Percentiles rank a stretch among this genome's conserved stretches.
Conservation (phyloP, 2,113 vertebrate genomes). For the Sinosuthora webbiana region DNA sequence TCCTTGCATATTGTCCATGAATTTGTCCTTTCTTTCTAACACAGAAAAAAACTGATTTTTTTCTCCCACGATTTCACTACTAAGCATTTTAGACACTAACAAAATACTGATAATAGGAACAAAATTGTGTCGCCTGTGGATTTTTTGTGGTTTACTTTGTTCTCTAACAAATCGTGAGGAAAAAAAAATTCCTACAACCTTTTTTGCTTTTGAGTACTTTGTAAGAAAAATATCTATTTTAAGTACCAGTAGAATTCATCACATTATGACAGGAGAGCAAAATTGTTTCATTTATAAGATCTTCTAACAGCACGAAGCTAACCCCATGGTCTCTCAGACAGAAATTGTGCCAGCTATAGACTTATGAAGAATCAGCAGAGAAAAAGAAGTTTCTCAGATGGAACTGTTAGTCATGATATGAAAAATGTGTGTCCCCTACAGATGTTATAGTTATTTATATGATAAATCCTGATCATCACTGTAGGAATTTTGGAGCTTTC, state of each 20-base stretch:
- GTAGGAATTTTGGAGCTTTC: slow-evolving; percentile 40
- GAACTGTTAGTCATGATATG: slow-evolving; percentile 50
- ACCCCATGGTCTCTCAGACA: slow-evolving; percentile 51
- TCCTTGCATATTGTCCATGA: neutral
- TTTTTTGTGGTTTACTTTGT: neutral
- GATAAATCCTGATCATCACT: slow-evolving; percentile 63
- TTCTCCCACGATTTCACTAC: neutral
- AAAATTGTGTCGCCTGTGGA: neutral
- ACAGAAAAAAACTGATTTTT: neutral
- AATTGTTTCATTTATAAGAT: slow-evolving; percentile 55
- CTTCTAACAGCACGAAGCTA: slow-evolving; percentile 40
- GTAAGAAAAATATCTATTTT: slow-evolving; percentile 7
- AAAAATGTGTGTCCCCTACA: slow-evolving; percentile 61
- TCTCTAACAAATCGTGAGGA: neutral
- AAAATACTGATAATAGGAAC: neutral
- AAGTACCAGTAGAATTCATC: slow-evolving; percentile 46
- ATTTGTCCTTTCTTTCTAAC: neutral
- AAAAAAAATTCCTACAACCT: neutral
- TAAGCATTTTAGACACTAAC: neutral
- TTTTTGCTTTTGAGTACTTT: neutral
- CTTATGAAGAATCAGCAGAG: slow-evolving; percentile 27
- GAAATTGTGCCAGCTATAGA: slow-evolving; percentile 45
- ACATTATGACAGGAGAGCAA: slow-evolving; percentile 59
- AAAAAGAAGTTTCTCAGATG: slow-evolving; percentile 57
- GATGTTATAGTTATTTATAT: slow-evolving; percentile 72